Evolutionary conservation across 2,113 vertebrate genomes (phyloP).

Genomic region (crab-eating macaque (Macaca fascicularis)): T2T-MFA8v1.1 NC_088390.1:43714501-43715000

Average conservation of each 20-base stretch:
- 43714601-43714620: neutral
- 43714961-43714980: neutral
- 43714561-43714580: neutral
- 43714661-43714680: slow-evolving; percentile 37
- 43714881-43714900: slow-evolving; percentile 5
- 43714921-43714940: neutral
- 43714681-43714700: neutral
- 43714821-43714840: neutral
- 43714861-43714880: neutral
- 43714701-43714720: slow-evolving; percentile 37
- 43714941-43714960: neutral
- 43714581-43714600: neutral
- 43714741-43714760: neutral
- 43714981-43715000: neutral
- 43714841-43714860: neutral
- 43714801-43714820: neutral
- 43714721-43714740: neutral
- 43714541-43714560: neutral
- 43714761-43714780: neutral
- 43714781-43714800: neutral
- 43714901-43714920: neutral
- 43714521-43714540: neutral
- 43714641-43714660: slow-evolving; percentile 39
- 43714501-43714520: neutral
- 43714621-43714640: slow-evolving; percentile 14